Base-by-base conservation (phyloP, 2,113 vertebrate genomes). In the Pholis gunnellus region DNA sequence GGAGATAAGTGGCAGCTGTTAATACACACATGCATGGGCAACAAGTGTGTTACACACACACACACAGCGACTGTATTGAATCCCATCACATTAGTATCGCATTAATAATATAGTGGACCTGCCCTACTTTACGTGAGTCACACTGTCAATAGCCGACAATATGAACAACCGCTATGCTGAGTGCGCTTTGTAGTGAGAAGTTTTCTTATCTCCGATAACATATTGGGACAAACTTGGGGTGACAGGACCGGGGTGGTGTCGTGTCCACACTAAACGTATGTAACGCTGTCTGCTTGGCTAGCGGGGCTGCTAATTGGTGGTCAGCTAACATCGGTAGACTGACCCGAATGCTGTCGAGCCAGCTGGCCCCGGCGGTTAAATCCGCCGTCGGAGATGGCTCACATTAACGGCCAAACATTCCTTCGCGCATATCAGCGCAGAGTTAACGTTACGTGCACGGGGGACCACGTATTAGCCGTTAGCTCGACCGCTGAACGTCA, bases 311-410 rank as follows among this genome's bases (percentile, higher is more conserved):
- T 90, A 88, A 87, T 78, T 79, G 81, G 63, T 60, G 88, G 81
- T 66, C 82, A 75, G 89, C 84, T 87, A 87, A 42, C 38, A 27
- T 29, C 6, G 8, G 82, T 50, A 27, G 54, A 73, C 84, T 88
- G 86, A 87, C 87, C 91, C 83, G 72, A 78, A 89, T 79, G 91
- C 88, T 2, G 80, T 20, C n/a, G 67, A 71, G 85, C 91, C 92
- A 91, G 91, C 92, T 93, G 92, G 91, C 86, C 86, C 72, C 9
- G 82, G 7, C 73, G 3, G 59, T 60, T 91, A 88, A 92, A 82
- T 38, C 91, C 88, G 57, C 88, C 7, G 67, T 73, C 56, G 84
- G 75, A 87, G 68, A 68, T 38, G 81, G 81, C 84, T 89, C 83
- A 66, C 59, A 79, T 89, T 63, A 87, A 87, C 89, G 42, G 54